These are phyloP conservation scores for Aselliscus stoliczkanus DNA, from an alignment of 2,797 vertebrate genomes.

Conservation along the genomic window DNA sequence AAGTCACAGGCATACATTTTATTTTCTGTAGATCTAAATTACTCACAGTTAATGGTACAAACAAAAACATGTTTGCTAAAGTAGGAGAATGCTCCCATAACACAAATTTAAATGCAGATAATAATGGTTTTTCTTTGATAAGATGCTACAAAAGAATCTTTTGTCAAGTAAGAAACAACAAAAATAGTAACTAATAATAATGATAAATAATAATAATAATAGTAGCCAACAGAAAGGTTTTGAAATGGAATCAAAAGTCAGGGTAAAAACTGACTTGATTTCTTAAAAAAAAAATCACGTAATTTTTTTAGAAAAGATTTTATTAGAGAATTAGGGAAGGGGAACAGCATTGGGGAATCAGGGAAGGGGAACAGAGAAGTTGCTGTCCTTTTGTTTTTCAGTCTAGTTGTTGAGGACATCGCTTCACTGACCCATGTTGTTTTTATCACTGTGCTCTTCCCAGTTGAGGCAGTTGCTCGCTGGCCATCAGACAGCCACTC, in stretches of 20 bases:
- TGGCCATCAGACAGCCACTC: too few species aligned
- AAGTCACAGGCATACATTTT: not conserved
- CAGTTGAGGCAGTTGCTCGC: too few species aligned
- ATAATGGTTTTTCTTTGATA: not conserved
- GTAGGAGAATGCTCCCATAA: not conserved
- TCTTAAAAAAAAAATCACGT: constrained; percentile 30
- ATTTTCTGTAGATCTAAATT: constrained; percentile 12
- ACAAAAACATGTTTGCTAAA: constrained; percentile 17
- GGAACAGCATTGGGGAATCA: too few species aligned
- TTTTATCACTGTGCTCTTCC: too few species aligned
- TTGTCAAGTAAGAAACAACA: not conserved
- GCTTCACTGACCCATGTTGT: too few species aligned
- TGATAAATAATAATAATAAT: not conserved
- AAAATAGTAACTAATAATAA: not conserved
- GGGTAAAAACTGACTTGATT: not conserved
- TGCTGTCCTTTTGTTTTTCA: too few species aligned
- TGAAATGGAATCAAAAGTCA: constrained; percentile 50
- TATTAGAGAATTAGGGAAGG: too few species aligned
- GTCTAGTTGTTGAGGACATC: too few species aligned
- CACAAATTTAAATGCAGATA: not conserved
- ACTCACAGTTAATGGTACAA: not conserved
- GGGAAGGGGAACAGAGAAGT: too few species aligned
- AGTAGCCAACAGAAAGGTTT: constrained; percentile 31
- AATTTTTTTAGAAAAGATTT: too few species aligned
- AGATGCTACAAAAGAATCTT: not conserved